These are phyloP conservation scores for Epinotia demarniana DNA, from an alignment of 2,888 invertebrate species.

Conservation along the genomic window DNA sequence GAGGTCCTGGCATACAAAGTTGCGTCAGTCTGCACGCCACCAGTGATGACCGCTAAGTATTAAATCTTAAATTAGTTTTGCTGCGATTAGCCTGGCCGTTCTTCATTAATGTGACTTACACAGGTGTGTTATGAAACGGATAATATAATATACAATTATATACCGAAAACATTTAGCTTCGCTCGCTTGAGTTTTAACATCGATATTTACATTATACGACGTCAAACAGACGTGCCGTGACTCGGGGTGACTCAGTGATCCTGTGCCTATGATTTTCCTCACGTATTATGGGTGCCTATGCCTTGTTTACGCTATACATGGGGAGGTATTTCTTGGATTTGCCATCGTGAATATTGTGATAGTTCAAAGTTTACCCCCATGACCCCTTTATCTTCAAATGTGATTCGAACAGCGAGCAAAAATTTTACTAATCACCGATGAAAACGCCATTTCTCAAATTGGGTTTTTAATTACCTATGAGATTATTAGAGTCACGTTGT, in stretches of 20 bases:
- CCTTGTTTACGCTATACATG: conserved; percentile 45
- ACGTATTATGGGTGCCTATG: conserved; percentile 60
- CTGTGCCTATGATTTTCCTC: conserved; percentile 64
- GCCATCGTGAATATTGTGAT: no score
- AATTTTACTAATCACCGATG: no score
- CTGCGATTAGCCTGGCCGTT: background rate
- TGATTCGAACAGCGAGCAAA: no score
- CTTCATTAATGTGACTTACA: background rate
- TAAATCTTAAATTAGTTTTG: background rate
- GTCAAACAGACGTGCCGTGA: conserved; percentile 49
- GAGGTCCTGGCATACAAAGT: no score
- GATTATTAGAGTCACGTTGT: no score
- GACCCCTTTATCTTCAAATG: no score
- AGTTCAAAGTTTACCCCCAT: no score
- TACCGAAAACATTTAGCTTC: conserved; percentile 35
- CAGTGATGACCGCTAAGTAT: no score
- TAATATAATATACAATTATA: conserved; percentile 30
- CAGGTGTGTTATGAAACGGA: conserved; percentile 22
- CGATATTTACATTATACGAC: conserved; percentile 34
- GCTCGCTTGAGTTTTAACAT: conserved; percentile 17
- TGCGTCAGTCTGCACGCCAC: no score
- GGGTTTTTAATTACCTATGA: no score
- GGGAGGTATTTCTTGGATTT: no score
- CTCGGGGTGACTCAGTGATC: conserved; percentile 46
- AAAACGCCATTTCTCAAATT: no score